Base-by-base conservation (phyloP, 2,113 vertebrate genomes). In the Fulmarus glacialis region DNA sequence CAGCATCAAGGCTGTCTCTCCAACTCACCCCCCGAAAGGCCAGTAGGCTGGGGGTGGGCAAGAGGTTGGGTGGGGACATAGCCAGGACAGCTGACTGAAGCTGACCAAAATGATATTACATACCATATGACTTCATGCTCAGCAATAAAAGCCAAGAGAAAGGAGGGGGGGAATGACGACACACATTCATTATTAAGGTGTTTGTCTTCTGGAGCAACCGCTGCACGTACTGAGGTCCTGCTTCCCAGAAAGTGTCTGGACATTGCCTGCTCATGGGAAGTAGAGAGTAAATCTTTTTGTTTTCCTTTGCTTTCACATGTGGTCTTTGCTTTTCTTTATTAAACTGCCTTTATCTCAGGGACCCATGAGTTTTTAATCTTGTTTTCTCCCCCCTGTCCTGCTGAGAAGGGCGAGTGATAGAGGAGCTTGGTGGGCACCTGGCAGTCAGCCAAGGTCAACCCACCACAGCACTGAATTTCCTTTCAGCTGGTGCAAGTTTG, bases 1-100 rank as follows among this genome's bases (percentile, higher is more conserved):
- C 14, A 52, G 47, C 22, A 47, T 15, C 12, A 24, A 20, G 58
- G 21, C 27, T 48, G 5, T 30, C 20, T 45, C 14, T 55, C 9
- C 53, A 73, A 6, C 5, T 2, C 7, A 9, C 4, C 2, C 13
- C 1, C 3, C 4, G 5, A 2, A 3, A 73, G 32, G 32, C 24
- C 24, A 12, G 34, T 19, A 40, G 50, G 20, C 15, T 59, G 21
- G 16, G 20, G 1, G 12, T 58, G 56, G 20, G 32, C 18, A 45
- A 45, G 45, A 45, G 43, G 16, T 45, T 45, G 45, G 45, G 45
- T 20, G 45, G 18, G 45, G 18, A 19, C 45, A 45, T 45, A 19
- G 45, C 45, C 17, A 45, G 45, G 45, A 45, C 45, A 45, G 18
- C 45, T 45, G 45, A 45, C 18, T 8, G 18, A 45, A 45, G 45